phyloP scores from a whole-genome alignment of 2,888 invertebrate genomes.

The Gymnoscelis rufifasciata region DNA sequence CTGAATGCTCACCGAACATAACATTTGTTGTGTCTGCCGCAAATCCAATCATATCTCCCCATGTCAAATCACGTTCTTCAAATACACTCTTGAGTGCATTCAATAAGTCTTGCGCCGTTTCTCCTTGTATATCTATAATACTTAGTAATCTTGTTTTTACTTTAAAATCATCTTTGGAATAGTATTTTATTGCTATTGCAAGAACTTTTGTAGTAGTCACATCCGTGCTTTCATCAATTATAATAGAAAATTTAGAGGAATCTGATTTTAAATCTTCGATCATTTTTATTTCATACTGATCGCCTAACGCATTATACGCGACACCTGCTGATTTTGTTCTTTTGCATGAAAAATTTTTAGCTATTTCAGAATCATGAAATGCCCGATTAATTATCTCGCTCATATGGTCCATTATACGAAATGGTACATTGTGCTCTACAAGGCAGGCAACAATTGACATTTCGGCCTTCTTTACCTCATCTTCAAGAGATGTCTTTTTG shows the following conservation, averaged over 20 bases:
- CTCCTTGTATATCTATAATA: not conserved
- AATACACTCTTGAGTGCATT: not conserved
- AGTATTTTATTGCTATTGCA: too few relatives aligned
- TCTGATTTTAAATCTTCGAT: not conserved
- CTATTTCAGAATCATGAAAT: not conserved
- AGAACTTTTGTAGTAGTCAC: not conserved
- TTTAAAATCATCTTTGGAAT: not conserved
- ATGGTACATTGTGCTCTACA: not conserved
- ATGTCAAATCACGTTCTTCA: not conserved
- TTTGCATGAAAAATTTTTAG: not conserved
- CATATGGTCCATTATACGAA: not conserved
- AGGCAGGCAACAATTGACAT: not conserved
- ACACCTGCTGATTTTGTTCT: not conserved
- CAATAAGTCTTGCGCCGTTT: not conserved
- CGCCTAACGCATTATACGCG: not conserved
- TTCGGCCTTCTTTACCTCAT: not conserved
- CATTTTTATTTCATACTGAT: not conserved
- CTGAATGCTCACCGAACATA: slow-evolving; percentile 21
- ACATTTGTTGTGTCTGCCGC: slow-evolving; percentile 24
- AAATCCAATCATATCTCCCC: slow-evolving; percentile 14
- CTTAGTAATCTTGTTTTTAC: not conserved
- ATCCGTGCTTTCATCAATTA: not conserved
- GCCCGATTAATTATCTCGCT: not conserved
- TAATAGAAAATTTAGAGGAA: not conserved
- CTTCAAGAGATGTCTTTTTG: not conserved